Base-by-base conservation (phyloP, 1,140 invertebrate genomes). In the Tigriopus japonicus region DNA sequence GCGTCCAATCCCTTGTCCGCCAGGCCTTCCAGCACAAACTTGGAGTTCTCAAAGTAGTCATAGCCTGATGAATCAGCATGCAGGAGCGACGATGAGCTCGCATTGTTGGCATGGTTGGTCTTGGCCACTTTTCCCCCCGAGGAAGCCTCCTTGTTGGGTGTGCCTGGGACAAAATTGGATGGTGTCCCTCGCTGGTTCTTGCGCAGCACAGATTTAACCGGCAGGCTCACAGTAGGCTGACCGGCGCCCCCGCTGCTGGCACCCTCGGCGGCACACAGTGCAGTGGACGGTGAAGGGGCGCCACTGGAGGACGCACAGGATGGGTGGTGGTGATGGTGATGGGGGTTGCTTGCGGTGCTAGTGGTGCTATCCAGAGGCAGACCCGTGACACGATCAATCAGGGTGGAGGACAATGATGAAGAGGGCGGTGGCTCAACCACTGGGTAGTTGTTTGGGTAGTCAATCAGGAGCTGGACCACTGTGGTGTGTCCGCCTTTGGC, bases 401-500 rank as follows among this genome's bases (percentile, higher is more conserved):
- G 63, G 42, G 24, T 24, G 56, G 14, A 17, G 65, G 64, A 52
- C 67, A 64, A 21, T 70, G 63, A 63, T 67, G 45, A 5, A 12
- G 65, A 65, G 63, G 70, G 52, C 70, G 70, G 62, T 69, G 68
- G 65, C 70, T 64, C 68, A 58, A 66, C 66, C 64, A 87, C 79
- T 65, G 81, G n/a, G n/a, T 49, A 49, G 45, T 3, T 84, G 71
- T 88, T 87, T 21, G 89, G 90, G 75, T 88, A 97, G 71, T 98
- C 92, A 56, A 98, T 78, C 53, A 98, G 74, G 62, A 95, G 73
- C 72, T 95, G 87, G 21, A 98, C 94, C 61, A 97, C 91, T 65
- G 81, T 82, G 0, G 89, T 94, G 71, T 98, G 92, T 0, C 94
- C 94, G 55, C 92, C 91, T 74, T 96, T 95, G 13, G 93, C 87